A percentile compares a stretch with the other conserved stretches of the same genome.
Evolutionary conservation across 2,888 invertebrate genomes (phyloP).

Genomic region (Magallana nippona): DNA sequence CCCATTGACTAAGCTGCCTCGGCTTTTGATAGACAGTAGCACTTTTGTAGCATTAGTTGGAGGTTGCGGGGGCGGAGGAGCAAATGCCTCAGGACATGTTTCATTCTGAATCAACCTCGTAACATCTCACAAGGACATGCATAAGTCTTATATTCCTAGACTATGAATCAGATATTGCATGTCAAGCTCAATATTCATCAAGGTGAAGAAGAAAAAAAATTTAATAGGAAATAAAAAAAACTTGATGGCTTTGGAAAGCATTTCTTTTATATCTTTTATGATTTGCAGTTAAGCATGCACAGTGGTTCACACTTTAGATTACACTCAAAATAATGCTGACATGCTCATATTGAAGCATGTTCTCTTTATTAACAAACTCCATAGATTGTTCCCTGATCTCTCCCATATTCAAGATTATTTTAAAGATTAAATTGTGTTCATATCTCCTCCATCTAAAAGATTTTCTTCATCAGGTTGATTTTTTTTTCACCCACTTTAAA

Average conservation of each 20-base stretch:
- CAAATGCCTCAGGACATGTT: neutral
- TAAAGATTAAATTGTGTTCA: neutral
- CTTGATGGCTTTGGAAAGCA: neutral
- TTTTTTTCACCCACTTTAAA: neutral
- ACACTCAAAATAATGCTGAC: conserved; percentile 23
- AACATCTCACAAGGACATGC: neutral
- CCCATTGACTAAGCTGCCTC: neutral
- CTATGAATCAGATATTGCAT: conserved; percentile 20
- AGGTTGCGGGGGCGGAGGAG: neutral
- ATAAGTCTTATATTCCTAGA: conserved; percentile 5
- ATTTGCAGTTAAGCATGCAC: neutral
- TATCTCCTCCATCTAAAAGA: conserved; percentile 15
- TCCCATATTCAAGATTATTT: neutral
- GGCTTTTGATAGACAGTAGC: neutral
- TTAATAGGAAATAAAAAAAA: neutral
- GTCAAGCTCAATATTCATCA: conserved; percentile 6
- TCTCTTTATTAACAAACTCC: neutral
- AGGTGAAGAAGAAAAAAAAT: neutral
- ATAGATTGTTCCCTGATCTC: neutral
- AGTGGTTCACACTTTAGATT: neutral
- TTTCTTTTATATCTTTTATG: neutral
- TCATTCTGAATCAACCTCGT: conserved; percentile 8
- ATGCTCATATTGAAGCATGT: neutral
- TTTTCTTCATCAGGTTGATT: conserved; percentile 1
- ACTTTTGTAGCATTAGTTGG: neutral